phyloP scores from a whole-genome alignment of 2,797 vertebrate genomes.

The Lophius americanus region DNA sequence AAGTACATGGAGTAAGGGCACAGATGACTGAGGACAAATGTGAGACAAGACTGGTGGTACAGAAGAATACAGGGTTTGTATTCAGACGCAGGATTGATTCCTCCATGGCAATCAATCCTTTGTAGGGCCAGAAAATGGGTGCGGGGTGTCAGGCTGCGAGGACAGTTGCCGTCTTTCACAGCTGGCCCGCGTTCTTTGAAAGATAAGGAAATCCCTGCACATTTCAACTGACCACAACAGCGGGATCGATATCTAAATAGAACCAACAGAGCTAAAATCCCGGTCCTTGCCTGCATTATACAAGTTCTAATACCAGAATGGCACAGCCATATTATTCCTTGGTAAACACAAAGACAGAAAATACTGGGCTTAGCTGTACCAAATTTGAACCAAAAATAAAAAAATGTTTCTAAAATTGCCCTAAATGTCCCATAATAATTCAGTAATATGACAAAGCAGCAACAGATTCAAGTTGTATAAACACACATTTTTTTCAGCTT shows the following conservation, averaged over 20 bases:
- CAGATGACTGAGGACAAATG: constrained; percentile 77
- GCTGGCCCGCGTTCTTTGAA: constrained; percentile 43
- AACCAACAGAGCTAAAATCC: constrained; percentile 3
- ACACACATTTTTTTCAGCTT: background rate
- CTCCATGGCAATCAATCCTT: constrained; percentile 55
- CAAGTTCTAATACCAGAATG: constrained; percentile 4
- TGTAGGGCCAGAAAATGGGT: constrained; percentile 41
- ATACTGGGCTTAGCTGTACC: too few relatives aligned
- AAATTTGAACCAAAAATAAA: background rate
- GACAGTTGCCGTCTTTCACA: constrained; percentile 74
- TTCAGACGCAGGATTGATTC: constrained; percentile 20
- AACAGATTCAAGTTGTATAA: constrained; percentile 9
- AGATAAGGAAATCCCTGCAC: constrained; percentile 26
- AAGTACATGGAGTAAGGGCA: constrained; percentile 63
- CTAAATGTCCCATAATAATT: too few relatives aligned
- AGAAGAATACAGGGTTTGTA: constrained; percentile 76
- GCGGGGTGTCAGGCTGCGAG: constrained; percentile 49
- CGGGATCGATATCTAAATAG: too few relatives aligned
- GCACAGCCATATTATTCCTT: background rate
- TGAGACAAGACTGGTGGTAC: constrained; percentile 34
- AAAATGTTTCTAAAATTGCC: too few relatives aligned
- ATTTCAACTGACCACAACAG: too few relatives aligned
- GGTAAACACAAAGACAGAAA: background rate
- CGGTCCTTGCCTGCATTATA: background rate
- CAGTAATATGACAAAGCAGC: background rate